Evolutionary conservation across 2,888 invertebrate species (phyloP), one percentile per base, ranked within the genome.

Genomic region (Slavum lentiscoides): DNA sequence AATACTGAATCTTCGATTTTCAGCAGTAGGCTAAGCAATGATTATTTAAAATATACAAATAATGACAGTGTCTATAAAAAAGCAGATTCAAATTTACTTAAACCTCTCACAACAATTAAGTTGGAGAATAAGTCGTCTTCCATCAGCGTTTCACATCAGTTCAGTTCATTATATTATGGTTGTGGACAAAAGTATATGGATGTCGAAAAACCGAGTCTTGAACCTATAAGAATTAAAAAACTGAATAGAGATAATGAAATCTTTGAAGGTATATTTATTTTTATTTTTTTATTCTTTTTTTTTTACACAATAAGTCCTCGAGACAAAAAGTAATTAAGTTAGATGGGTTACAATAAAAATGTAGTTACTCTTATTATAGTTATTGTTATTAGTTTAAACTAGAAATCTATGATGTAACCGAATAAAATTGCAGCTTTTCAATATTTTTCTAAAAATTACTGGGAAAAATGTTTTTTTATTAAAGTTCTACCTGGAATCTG

Each of bases 151-250:
- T 17, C 61, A 49, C 0, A 21, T 21, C 37, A 77, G 23, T 69
- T 7, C 5, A 37, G 37, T 69, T 4, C 13, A 37, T 58, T 39
- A n/a, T 23, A n/a, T n/a, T n/a, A n/a, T n/a, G n/a, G n/a, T n/a
- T n/a, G 30, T 59, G n/a, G 15, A n/a, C 23, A n/a, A 39, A 53
- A 53, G 0, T 49, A 13, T 58, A 21, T 17, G 11, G 15, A 15
- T 17, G 15, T 58, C 21, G 66, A 75, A 19, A 13, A 39, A 62
- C 3, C 59, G 0, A 64, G 64, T 53, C 19, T 58, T 23, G 72
- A 80, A 64, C 64, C 70, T 15, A 58, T 58, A 64, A 37, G n/a
- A 4, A n/a, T 30, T 0, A 70, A 64, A 8, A 70, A 64, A 8
- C 6, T n/a, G 21, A 19, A 69, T 53, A 23, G 15, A 21, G 37